These are phyloP conservation scores for Solenodon paradoxus DNA, from an alignment of 2,113 vertebrate genomes.

Conservation along the genomic window DNA sequence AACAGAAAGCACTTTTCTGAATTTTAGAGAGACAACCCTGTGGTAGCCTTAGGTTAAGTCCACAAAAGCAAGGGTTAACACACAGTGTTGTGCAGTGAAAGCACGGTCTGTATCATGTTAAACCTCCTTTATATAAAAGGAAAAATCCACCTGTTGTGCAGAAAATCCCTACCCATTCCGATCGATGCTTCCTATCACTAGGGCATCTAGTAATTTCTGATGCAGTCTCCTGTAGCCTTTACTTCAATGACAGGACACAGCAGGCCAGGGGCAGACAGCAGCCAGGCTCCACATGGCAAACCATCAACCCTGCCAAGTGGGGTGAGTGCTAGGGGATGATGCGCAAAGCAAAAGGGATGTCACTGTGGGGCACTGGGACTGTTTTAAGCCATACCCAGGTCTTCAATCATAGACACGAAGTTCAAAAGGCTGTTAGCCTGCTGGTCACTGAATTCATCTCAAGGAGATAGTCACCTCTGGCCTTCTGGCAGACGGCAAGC, in stretches of 20 bases:
- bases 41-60: slow-evolving; percentile 53
- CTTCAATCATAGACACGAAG: slow-evolving; percentile 86
- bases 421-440: slow-evolving; percentile 82
- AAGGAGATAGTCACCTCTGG: slow-evolving; percentile 89
- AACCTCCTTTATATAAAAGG: slow-evolving; percentile 84
- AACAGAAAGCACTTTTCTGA: slow-evolving; percentile 30
- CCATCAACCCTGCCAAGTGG: slow-evolving; percentile 40
- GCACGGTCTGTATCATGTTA: slow-evolving; percentile 86
- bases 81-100: slow-evolving; percentile 38
- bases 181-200: slow-evolving; percentile 89
- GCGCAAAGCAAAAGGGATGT: not conserved
- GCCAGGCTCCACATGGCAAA: slow-evolving; percentile 58
- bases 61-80: slow-evolving; percentile 76
- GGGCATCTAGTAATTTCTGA: slow-evolving; percentile 88
- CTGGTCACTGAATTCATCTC: slow-evolving; percentile 84
- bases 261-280: slow-evolving; percentile 79
- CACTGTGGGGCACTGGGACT: slow-evolving; percentile 44
- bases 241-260: slow-evolving; percentile 92
- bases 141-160: slow-evolving; percentile 89
- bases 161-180: slow-evolving; percentile 88
- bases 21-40: slow-evolving; percentile 8
- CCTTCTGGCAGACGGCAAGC: slow-evolving; percentile 86
- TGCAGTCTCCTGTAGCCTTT: slow-evolving; percentile 81
- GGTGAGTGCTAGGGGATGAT: not conserved
- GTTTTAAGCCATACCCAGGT: slow-evolving; percentile 77